These are phyloP conservation scores for Acanthosepion esculentum DNA, from an alignment of 2,888 invertebrate species.

Conservation along the genomic window DNA sequence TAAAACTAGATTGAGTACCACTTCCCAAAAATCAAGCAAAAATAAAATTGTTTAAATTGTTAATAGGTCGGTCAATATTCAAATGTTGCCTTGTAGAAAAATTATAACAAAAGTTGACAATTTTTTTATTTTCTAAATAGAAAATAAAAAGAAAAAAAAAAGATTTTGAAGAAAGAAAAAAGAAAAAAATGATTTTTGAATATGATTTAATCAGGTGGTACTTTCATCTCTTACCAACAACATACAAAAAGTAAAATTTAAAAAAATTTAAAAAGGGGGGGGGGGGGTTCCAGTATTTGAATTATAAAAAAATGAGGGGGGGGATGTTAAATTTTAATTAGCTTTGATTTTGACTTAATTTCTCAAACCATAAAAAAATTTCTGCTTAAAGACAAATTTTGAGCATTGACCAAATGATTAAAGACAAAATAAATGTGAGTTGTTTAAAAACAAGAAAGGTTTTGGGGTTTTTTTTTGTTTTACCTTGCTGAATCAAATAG, in stretches of 20 bases:
- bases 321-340: too few species aligned
- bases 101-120: too few species aligned
- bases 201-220: too few species aligned
- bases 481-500: not conserved
- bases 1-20: slow-evolving; percentile 36
- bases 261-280: too few species aligned
- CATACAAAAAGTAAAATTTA: too few species aligned
- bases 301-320: too few species aligned
- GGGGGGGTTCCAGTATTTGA: too few species aligned
- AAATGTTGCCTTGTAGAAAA: not conserved
- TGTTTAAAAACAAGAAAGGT: not conserved
- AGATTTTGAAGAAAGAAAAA: not conserved
- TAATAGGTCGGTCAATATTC: not conserved
- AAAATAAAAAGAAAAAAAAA: not conserved
- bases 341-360: not conserved
- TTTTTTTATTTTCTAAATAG: too few species aligned
- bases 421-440: not conserved
- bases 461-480: not conserved
- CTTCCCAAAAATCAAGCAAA: not conserved
- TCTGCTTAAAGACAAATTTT: not conserved
- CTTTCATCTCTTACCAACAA: not conserved
- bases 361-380: not conserved
- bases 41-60: not conserved
- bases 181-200: not conserved
- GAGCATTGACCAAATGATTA: not conserved